These are phyloP conservation scores for Caenorhabditis brenneri DNA, from an alignment of 1,140 invertebrate genomes.

Conservation along the genomic window DNA sequence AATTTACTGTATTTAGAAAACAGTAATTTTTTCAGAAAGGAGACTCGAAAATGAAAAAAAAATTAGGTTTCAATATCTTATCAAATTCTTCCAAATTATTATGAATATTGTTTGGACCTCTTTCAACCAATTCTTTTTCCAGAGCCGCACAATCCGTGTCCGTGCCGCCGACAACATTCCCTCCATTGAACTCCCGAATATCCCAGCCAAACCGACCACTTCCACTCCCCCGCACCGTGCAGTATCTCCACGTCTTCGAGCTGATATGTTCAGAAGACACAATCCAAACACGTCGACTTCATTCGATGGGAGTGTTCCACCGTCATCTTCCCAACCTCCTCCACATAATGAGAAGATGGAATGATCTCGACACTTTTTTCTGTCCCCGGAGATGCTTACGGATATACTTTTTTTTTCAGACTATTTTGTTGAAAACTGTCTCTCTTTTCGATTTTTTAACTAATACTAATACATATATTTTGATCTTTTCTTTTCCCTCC, in stretches of 20 bases:
- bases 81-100: too few species aligned
- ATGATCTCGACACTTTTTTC: background rate
- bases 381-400: background rate
- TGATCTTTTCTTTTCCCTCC: too few species aligned
- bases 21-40: too few species aligned
- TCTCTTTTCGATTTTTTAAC: too few species aligned
- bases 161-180: conserved; percentile 7
- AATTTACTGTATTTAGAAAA: too few species aligned
- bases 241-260: conserved; percentile 11
- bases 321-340: background rate
- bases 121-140: too few species aligned
- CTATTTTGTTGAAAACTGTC: background rate
- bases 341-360: background rate
- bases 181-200: conserved; percentile 19
- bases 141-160: conserved; percentile 12
- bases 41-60: too few species aligned
- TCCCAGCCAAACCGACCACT: background rate
- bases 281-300: background rate
- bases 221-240: background rate
- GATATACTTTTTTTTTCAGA: background rate
- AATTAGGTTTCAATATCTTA: too few species aligned
- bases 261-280: conserved; percentile 28
- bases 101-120: too few species aligned
- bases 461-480: too few species aligned
- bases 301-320: background rate